Conservation (phyloP, 2,888 invertebrate genomes). For the Netelia virgata region DNA sequence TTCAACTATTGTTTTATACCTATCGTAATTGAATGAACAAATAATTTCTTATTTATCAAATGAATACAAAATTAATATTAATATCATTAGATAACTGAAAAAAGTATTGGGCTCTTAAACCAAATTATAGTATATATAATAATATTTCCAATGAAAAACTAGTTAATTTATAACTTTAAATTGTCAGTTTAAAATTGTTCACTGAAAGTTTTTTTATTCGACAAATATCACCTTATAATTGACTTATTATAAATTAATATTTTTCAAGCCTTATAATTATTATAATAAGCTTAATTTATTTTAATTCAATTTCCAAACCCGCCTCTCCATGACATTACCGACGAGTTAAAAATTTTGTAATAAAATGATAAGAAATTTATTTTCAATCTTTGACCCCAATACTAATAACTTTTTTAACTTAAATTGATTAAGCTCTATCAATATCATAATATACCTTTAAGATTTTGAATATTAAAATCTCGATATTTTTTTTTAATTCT, state of each 20-base stretch:
- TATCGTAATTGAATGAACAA: constrained; percentile 88
- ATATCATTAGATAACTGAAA: constrained; percentile 89
- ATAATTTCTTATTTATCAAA: constrained; percentile 81
- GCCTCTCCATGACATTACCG: constrained; percentile 85
- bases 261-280: constrained; percentile 78
- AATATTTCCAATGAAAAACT: constrained; percentile 88
- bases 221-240: constrained; percentile 86
- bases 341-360: constrained; percentile 47
- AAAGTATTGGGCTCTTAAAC: constrained; percentile 88
- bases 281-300: constrained; percentile 36
- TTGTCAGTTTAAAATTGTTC: constrained; percentile 70
- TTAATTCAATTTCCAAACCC: too few species aligned
- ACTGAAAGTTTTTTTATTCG: constrained; percentile 89
- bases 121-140: constrained; percentile 86
- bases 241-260: constrained; percentile 86
- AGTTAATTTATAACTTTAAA: constrained; percentile 84
- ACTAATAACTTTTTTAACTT: constrained; percentile 85
- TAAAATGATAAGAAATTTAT: constrained; percentile 89
- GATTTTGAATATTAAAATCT: constrained; percentile 59
- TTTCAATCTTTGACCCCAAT: constrained; percentile 89
- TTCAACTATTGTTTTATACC: constrained; percentile 94
- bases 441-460: constrained; percentile 86
- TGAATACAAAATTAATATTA: constrained; percentile 80
- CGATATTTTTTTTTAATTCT: constrained; percentile 54
- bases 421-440: constrained; percentile 87